These are phyloP conservation scores for Conchocele bisecta DNA, from an alignment of 2,888 invertebrate species.

Conservation along the genomic window DNA sequence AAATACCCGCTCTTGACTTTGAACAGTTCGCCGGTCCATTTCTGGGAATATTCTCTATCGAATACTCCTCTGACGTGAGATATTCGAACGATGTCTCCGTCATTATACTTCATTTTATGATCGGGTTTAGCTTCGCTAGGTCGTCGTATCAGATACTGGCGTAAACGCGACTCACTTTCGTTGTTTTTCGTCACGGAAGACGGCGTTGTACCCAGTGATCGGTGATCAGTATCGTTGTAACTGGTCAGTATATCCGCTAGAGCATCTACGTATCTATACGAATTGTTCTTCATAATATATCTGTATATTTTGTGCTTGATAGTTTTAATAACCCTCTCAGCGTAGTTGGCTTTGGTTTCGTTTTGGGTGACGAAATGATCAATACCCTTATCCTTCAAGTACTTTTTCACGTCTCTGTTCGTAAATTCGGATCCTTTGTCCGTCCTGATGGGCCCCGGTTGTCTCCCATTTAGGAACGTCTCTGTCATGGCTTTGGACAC, in stretches of 20 bases:
- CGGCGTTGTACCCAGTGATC: slow-evolving; percentile 16
- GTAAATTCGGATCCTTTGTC: slow-evolving; percentile 35
- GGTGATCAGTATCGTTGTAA: slow-evolving; percentile 25
- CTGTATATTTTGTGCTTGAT: slow-evolving; percentile 21
- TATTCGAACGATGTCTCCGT: slow-evolving; percentile 30
- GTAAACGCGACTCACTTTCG: slow-evolving; percentile 21
- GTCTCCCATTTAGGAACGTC: too few relatives aligned
- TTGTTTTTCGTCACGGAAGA: slow-evolving; percentile 4
- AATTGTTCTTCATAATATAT: slow-evolving; percentile 16
- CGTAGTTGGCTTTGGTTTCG: slow-evolving; percentile 32
- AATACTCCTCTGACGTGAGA: slow-evolving; percentile 32
- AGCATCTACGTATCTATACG: slow-evolving; percentile 11
- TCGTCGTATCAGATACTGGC: slow-evolving; percentile 14
- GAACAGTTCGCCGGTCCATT: slow-evolving; percentile 48
- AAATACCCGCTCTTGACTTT: slow-evolving; percentile 16
- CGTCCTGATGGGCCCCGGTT: slow-evolving; percentile 8
- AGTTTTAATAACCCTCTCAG: slow-evolving; percentile 25
- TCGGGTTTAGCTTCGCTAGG: neutral
- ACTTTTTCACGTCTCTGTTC: slow-evolving; percentile 16
- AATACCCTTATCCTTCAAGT: slow-evolving; percentile 13
- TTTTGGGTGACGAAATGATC: slow-evolving; percentile 19
- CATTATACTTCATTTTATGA: slow-evolving; percentile 15
- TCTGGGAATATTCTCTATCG: slow-evolving; percentile 46
- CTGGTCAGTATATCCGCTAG: slow-evolving; percentile 9
- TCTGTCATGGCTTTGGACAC: too few relatives aligned